These are phyloP conservation scores for Hemibagrus wyckioides DNA, from an alignment of 2,113 vertebrate genomes.

Conservation along the genomic window DNA sequence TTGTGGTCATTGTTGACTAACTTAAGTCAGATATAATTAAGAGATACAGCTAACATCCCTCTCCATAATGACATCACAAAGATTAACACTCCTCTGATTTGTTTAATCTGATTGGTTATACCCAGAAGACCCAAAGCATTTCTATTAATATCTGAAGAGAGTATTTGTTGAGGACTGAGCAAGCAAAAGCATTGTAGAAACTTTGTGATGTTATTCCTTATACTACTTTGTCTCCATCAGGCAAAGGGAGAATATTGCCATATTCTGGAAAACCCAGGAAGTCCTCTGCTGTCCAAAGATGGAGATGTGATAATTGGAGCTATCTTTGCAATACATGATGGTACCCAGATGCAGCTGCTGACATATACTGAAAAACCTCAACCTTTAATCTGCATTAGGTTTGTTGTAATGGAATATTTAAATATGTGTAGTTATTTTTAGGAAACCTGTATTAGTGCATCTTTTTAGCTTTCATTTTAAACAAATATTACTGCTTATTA, in stretches of 20 bases:
- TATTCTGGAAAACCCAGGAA: slow-evolving; percentile 59
- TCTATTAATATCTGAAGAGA: slow-evolving; percentile 25
- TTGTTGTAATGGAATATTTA: slow-evolving; percentile 29
- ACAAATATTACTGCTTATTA: too few species aligned
- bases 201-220: too few species aligned
- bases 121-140: neutral
- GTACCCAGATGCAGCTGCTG: slow-evolving; percentile 56
- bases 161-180: too few species aligned
- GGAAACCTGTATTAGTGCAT: neutral
- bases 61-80: slow-evolving; percentile 11
- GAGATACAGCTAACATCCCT: neutral
- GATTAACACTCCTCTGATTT: neutral
- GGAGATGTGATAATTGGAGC: slow-evolving; percentile 72
- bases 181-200: too few species aligned
- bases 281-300: slow-evolving; percentile 64
- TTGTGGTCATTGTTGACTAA: too few species aligned
- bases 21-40: too few species aligned
- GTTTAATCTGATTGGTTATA: neutral
- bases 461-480: too few species aligned
- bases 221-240: too few species aligned
- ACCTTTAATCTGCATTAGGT: slow-evolving; percentile 68
- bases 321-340: slow-evolving; percentile 71
- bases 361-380: slow-evolving; percentile 64
- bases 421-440: neutral
- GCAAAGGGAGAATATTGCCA: too few species aligned